These are phyloP conservation scores for Imbricaverruca yamaguchii DNA, from an alignment of 2,888 invertebrate genomes.

Conservation along the genomic window DNA sequence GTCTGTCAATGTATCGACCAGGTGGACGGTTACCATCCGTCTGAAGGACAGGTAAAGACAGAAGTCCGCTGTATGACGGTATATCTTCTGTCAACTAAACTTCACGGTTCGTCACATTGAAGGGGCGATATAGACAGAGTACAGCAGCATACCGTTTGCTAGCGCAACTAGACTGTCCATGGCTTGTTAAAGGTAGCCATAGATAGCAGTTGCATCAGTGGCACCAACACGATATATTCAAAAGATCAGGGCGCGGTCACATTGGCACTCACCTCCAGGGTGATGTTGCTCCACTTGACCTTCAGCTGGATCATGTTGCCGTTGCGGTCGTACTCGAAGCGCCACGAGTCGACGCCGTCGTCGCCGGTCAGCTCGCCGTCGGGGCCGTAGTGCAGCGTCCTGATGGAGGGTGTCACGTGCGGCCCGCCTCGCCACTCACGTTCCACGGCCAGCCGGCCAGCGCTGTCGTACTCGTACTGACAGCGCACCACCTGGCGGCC, in stretches of 20 bases:
- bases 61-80: conserved; percentile 65
- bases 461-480: conserved; percentile 72
- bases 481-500: conserved; percentile 80
- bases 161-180: no score
- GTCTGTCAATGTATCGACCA: conserved; percentile 87
- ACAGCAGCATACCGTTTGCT: no score
- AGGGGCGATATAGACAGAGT: no score
- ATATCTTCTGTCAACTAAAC: conserved; percentile 87
- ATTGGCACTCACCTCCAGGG: conserved; percentile 50
- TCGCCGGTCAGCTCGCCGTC: conserved; percentile 88
- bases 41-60: conserved; percentile 43
- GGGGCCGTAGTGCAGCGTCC: conserved; percentile 88
- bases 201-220: no score
- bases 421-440: conserved; percentile 80
- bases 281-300: conserved; percentile 76
- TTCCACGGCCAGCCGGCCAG: conserved; percentile 70
- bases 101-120: no score
- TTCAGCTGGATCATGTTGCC: conserved; percentile 85
- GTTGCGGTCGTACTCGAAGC: conserved; percentile 82
- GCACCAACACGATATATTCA: no score
- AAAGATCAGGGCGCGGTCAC: neutral
- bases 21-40: conserved; percentile 89
- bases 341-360: conserved; percentile 88
- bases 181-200: no score
- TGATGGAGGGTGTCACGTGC: conserved; percentile 81